These are phyloP conservation scores for Oryzias curvinotus DNA, from an alignment of 2,113 vertebrate species.

Conservation along the genomic window DNA sequence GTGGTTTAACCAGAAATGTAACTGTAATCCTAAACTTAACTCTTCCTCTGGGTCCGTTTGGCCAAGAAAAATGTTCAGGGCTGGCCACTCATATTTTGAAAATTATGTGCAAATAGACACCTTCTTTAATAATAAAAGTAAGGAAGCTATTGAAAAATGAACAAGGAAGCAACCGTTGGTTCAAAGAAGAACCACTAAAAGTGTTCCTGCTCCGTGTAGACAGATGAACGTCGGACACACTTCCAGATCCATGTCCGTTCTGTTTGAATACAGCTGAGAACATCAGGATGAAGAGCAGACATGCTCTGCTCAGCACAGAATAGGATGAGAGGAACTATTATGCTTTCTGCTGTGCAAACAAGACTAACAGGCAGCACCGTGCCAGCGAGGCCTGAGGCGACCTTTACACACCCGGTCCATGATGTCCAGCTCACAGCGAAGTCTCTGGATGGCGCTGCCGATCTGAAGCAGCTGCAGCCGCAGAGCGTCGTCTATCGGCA, in stretches of 20 bases:
- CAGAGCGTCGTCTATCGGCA: constrained; percentile 93
- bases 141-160: too few relatives aligned
- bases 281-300: constrained; percentile 9
- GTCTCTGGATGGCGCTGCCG: constrained; percentile 93
- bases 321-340: background rate
- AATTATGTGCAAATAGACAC: too few relatives aligned
- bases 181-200: too few relatives aligned
- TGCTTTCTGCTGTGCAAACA: background rate
- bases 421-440: constrained; percentile 95
- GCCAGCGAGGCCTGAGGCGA: background rate
- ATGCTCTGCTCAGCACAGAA: background rate
- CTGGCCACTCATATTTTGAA: too few relatives aligned
- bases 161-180: too few relatives aligned
- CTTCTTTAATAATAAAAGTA: too few relatives aligned
- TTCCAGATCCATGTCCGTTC: background rate
- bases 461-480: constrained; percentile 93
- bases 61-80: too few relatives aligned
- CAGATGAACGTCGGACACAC: too few relatives aligned
- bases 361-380: background rate
- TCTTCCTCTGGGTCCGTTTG: too few relatives aligned
- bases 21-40: too few relatives aligned
- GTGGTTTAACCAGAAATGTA: too few relatives aligned
- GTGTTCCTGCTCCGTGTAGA: too few relatives aligned
- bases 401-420: constrained; percentile 89
- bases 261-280: constrained; percentile 16